Evolutionary conservation across 2,888 invertebrate species (phyloP).

Genomic region (Holacanthella duospinosa): DNA sequence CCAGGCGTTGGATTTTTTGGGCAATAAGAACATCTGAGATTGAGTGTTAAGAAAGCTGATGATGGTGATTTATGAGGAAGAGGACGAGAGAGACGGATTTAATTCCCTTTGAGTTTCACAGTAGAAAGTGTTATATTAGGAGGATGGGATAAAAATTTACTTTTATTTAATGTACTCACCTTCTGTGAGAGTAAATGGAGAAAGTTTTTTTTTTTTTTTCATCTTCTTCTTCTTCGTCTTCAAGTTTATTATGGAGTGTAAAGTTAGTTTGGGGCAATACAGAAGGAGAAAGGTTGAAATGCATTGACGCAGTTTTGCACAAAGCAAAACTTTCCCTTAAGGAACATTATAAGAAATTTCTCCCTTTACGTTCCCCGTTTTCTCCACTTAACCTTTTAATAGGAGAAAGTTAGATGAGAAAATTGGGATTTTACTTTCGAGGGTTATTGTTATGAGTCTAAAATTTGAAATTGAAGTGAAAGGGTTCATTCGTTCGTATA

Average conservation of each 20-base stretch:
- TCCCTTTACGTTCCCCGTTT: not conserved
- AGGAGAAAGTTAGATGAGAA: not conserved
- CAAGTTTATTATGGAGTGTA: not conserved
- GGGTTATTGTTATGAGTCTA: not conserved
- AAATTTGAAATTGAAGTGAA: no score
- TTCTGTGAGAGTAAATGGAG: not conserved
- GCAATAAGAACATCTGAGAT: not conserved
- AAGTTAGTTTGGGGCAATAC: not conserved
- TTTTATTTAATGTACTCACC: constrained; percentile 1
- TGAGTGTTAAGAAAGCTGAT: no score
- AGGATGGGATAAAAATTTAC: not conserved
- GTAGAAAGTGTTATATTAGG: not conserved
- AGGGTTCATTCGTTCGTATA: no score
- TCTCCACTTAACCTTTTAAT: not conserved
- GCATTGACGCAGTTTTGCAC: not conserved
- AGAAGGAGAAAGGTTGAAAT: not conserved
- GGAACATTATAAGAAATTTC: not conserved
- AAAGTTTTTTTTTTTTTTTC: not conserved
- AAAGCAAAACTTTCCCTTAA: not conserved
- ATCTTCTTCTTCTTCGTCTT: no score
- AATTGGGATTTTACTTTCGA: not conserved
- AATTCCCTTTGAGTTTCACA: not conserved
- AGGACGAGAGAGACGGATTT: not conserved
- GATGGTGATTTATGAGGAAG: constrained; percentile 1
- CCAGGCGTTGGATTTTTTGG: not conserved